These are phyloP conservation scores for Limnephilus rhombicus DNA, from an alignment of 2,888 invertebrate genomes.

Conservation along the genomic window DNA sequence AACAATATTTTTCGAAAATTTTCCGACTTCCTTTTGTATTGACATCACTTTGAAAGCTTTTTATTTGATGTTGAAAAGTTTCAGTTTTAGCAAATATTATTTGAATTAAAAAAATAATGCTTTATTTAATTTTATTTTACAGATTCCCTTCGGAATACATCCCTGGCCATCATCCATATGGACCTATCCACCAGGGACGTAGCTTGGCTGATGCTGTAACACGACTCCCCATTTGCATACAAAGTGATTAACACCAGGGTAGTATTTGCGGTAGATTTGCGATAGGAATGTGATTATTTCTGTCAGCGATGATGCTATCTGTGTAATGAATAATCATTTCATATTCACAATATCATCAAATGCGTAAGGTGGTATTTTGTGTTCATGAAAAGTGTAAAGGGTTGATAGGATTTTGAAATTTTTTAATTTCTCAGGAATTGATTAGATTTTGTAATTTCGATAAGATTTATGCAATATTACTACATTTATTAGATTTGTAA, in stretches of 20 bases:
- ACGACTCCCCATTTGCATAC: slow-evolving; percentile 47
- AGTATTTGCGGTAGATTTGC: slow-evolving; percentile 44
- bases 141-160: neutral
- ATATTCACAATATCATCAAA: neutral
- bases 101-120: neutral
- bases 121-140: neutral
- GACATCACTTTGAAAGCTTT: too few species aligned
- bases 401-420: neutral
- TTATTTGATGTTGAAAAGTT: too few species aligned
- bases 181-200: slow-evolving; percentile 40
- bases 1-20: too few species aligned
- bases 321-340: slow-evolving; percentile 1
- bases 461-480: neutral
- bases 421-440: too few species aligned
- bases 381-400: neutral
- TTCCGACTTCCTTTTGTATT: too few species aligned
- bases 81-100: too few species aligned
- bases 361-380: neutral
- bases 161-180: slow-evolving; percentile 23
- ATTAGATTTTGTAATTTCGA: too few species aligned
- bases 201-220: slow-evolving; percentile 40
- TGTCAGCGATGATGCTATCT: slow-evolving; percentile 27
- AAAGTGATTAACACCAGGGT: slow-evolving; percentile 47
- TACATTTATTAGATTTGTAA: too few species aligned
- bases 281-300: slow-evolving; percentile 27